Evolutionary conservation across 2,797 vertebrate genomes (phyloP).

Genomic region (Acropternis orthonyx): DNA sequence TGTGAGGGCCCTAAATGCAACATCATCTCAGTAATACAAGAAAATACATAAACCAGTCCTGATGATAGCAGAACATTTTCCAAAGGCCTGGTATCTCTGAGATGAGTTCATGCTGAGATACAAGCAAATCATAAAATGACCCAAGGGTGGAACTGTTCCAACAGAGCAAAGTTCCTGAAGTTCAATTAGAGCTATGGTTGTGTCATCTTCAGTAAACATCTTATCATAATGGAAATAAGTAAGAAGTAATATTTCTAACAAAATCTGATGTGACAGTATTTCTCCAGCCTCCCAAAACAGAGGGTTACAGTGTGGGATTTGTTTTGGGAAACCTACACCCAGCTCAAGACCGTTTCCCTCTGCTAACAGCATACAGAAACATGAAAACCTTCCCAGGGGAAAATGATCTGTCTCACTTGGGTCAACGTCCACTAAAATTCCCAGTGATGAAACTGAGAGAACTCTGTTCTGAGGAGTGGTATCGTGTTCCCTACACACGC

Average conservation of each 20-base stretch:
- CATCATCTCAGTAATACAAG: not conserved
- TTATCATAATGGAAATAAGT: not conserved
- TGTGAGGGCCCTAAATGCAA: not conserved
- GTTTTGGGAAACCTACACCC: not conserved
- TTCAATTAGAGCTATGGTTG: not conserved
- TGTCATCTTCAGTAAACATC: not conserved
- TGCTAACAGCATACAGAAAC: not conserved
- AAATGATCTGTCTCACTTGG: not conserved
- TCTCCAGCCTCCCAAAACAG: not conserved
- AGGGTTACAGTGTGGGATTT: not conserved
- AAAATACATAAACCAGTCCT: not conserved
- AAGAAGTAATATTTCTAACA: not conserved
- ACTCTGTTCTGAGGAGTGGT: not conserved
- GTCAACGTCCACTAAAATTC: not conserved
- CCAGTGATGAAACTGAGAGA: not conserved
- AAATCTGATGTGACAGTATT: not conserved
- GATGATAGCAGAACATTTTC: constrained; percentile 12
- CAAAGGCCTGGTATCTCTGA: not conserved
- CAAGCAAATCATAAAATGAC: not conserved
- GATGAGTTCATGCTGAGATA: not conserved
- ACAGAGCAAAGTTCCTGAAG: not conserved
- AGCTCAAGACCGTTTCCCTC: not conserved
- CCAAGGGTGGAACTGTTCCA: not conserved
- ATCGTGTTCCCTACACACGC: not conserved
- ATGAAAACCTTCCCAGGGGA: not conserved